Conservation (phyloP, 2,113 vertebrate genomes). For the Trichomycterus rosablanca region DNA sequence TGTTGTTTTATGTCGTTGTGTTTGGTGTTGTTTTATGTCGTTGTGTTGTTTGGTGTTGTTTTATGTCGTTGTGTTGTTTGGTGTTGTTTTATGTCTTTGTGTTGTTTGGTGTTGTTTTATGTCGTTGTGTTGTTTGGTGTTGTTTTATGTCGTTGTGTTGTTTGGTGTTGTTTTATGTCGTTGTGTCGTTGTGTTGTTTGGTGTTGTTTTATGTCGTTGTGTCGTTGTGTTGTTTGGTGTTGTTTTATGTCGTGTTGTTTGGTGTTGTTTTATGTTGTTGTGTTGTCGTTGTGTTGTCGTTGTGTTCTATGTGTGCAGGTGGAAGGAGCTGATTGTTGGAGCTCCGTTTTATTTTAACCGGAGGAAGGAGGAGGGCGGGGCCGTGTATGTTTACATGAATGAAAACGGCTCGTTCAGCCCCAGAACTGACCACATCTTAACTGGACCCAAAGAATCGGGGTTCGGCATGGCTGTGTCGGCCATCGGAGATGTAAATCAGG, state of each 20-base stretch:
- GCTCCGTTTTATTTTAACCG: slow-evolving; percentile 85
- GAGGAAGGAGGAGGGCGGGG: slow-evolving; percentile 75
- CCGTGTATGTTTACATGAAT: slow-evolving; percentile 86
- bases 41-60: too few species aligned
- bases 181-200: too few species aligned
- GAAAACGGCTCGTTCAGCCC: slow-evolving; percentile 67
- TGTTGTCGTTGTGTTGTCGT: background rate
- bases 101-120: too few species aligned
- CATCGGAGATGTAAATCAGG: slow-evolving; percentile 84
- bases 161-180: too few species aligned
- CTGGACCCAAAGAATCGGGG: slow-evolving; percentile 66
- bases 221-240: too few species aligned
- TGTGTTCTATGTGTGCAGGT: slow-evolving; percentile 60
- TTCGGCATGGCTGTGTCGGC: slow-evolving; percentile 80
- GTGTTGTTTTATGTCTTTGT: too few species aligned
- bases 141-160: too few species aligned
- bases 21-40: too few species aligned
- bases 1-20: too few species aligned
- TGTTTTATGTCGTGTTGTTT: background rate
- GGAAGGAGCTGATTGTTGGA: slow-evolving; percentile 88
- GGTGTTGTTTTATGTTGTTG: background rate
- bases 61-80: too few species aligned
- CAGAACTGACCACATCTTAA: slow-evolving; percentile 59
- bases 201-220: too few species aligned
- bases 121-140: too few species aligned